Conservation (phyloP, 1,140 invertebrate species). For the Euura lappo region DNA sequence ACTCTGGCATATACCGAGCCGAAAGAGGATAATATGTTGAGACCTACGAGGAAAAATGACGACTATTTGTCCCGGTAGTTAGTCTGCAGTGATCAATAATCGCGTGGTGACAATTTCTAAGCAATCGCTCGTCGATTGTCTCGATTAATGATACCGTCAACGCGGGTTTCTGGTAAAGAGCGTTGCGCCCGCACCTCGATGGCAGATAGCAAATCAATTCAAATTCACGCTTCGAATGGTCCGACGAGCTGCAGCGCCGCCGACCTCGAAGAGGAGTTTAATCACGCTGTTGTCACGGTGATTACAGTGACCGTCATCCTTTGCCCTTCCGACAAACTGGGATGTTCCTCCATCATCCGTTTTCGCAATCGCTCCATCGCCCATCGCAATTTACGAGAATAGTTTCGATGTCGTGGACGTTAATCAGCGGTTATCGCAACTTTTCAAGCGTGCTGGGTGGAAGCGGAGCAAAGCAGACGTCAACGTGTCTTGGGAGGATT, state of each 20-base stretch:
- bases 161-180: too few species aligned
- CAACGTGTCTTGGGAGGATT: too few species aligned
- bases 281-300: not conserved
- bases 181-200: too few species aligned
- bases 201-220: not conserved
- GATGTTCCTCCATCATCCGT: not conserved
- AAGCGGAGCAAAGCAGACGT: too few species aligned
- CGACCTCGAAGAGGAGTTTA: not conserved
- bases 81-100: too few species aligned
- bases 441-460: too few species aligned
- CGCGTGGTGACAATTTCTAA: not conserved
- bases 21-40: too few species aligned
- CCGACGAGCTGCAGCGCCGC: not conserved
- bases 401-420: not conserved
- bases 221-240: not conserved
- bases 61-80: too few species aligned
- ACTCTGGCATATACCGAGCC: too few species aligned
- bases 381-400: not conserved
- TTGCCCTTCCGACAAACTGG: not conserved
- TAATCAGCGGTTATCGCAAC: too few species aligned
- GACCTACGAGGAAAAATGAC: too few species aligned
- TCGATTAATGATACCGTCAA: not conserved
- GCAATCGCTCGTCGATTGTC: not conserved
- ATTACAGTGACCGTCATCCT: not conserved
- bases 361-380: not conserved